Evolutionary conservation across 2,888 invertebrate genomes (phyloP).

Genomic region (Drosophila sordidapex): DNA sequence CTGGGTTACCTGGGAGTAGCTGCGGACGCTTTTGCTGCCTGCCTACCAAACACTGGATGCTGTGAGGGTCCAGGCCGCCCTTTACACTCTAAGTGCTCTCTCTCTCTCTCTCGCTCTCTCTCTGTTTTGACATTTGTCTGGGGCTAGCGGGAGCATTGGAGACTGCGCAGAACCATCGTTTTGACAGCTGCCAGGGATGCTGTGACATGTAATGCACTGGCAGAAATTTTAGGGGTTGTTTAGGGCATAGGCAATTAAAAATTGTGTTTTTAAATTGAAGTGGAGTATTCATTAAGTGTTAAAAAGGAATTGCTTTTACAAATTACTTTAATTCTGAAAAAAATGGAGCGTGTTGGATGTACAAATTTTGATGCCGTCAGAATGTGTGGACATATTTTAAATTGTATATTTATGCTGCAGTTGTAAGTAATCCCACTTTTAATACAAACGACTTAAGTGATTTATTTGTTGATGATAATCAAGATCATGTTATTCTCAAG

Average conservation of each 20-base stretch:
- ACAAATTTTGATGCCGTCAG: background rate
- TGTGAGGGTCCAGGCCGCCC: constrained; percentile 43
- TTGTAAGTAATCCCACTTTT: background rate
- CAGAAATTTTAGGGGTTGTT: background rate
- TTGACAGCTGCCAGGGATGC: constrained; percentile 70
- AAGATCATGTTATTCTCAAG: background rate
- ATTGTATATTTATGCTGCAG: background rate
- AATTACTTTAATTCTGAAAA: background rate
- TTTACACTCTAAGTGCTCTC: constrained; percentile 29
- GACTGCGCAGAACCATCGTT: constrained; percentile 41
- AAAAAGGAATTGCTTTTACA: background rate
- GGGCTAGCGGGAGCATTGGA: constrained; percentile 11
- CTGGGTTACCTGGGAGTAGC: constrained; percentile 39
- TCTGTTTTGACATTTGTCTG: constrained; percentile 52
- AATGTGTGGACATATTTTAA: background rate
- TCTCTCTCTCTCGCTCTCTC: constrained; percentile 1
- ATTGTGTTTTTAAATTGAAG: background rate
- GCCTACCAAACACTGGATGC: constrained; percentile 66
- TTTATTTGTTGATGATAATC: background rate
- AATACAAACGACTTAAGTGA: background rate
- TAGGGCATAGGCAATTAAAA: background rate
- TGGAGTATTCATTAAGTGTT: background rate
- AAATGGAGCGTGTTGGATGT: background rate
- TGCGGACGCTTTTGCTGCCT: constrained; percentile 49
- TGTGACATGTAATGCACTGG: constrained; percentile 27